phyloP scores from a whole-genome alignment of 2,113 vertebrate genomes.

The Plestiodon gilberti region DNA sequence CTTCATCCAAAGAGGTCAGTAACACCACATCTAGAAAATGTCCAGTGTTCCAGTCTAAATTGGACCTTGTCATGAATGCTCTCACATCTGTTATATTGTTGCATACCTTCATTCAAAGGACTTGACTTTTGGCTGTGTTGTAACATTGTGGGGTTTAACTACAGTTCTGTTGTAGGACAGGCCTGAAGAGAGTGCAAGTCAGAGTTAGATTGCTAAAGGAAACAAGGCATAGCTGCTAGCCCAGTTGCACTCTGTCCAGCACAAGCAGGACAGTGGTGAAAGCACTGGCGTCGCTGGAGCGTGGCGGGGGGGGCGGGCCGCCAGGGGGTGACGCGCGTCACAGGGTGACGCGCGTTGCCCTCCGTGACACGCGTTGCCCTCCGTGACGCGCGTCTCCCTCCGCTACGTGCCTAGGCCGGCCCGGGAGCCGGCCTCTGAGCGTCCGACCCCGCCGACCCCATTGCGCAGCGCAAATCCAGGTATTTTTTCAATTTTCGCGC shows the following conservation, averaged over 20 bases:
- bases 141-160: background rate
- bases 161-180: background rate
- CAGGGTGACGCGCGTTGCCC: too few relatives aligned
- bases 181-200: background rate
- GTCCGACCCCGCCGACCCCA: too few relatives aligned
- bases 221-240: background rate
- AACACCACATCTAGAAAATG: constrained; percentile 21
- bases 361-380: too few relatives aligned
- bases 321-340: too few relatives aligned
- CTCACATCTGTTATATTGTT: background rate
- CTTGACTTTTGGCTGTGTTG: background rate
- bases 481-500: too few relatives aligned
- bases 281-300: too few relatives aligned
- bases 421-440: too few relatives aligned
- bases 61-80: background rate
- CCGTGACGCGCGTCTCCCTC: too few relatives aligned
- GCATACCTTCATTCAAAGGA: too few relatives aligned
- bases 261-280: background rate
- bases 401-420: too few relatives aligned
- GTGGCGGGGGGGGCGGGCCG: too few relatives aligned
- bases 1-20: constrained; percentile 96
- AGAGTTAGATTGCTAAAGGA: background rate
- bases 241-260: background rate
- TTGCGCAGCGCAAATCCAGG: too few relatives aligned
- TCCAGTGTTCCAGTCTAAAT: background rate